Evolutionary conservation across 2,797 vertebrate species (phyloP).

Genomic region (Amblyraja radiata): DNA sequence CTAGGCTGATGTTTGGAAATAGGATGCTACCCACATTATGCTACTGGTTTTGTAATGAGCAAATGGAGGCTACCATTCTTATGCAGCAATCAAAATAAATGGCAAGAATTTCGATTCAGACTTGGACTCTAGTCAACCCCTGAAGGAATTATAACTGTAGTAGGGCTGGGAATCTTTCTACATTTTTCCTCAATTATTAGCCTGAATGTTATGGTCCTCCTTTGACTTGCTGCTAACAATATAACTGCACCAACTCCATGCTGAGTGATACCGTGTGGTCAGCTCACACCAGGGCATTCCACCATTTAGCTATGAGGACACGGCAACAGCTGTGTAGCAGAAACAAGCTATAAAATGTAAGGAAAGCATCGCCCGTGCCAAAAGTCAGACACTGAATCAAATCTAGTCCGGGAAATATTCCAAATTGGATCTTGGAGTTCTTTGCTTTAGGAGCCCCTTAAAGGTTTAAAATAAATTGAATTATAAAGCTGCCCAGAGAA

Average conservation of each 20-base stretch:
- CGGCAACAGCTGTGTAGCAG: conserved; percentile 26
- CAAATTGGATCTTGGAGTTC: conserved; percentile 14
- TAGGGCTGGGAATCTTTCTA: background rate
- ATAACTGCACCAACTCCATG: background rate
- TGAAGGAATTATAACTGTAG: background rate
- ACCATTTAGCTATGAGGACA: background rate
- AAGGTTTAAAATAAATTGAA: background rate
- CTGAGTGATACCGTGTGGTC: background rate
- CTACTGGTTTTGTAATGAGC: background rate
- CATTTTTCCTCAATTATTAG: background rate
- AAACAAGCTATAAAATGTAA: conserved; percentile 25
- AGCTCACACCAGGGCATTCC: conserved; percentile 1
- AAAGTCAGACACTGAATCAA: conserved; percentile 1
- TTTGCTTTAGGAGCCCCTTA: background rate
- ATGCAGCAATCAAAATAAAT: background rate
- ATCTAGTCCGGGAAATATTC: conserved; percentile 24
- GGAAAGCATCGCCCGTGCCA: background rate
- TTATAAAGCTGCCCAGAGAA: background rate
- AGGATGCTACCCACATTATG: background rate
- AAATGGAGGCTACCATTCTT: background rate
- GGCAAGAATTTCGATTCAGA: background rate
- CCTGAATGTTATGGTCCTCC: background rate
- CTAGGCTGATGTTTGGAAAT: background rate
- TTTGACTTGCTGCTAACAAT: background rate
- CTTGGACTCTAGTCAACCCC: background rate